A percentile compares a stretch with the other conserved stretches of the same genome.
Evolutionary conservation across 2,797 vertebrate species (phyloP).

Genomic region (Alectoris magna): DNA sequence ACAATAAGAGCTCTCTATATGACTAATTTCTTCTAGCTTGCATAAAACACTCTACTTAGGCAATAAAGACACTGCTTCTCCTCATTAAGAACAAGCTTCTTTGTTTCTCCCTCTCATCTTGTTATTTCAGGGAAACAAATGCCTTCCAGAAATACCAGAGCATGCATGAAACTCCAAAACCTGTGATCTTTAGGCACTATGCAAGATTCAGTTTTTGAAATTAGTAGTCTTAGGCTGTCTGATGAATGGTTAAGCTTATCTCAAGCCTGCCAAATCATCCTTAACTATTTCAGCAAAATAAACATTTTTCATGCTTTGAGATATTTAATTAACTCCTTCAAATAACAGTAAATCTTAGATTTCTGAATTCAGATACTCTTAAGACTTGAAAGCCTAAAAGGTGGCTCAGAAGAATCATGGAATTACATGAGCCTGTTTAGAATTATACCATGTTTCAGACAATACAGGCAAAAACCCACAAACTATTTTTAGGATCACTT

Average conservation of each 20-base stretch:
- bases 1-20: background rate
- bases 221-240: too few species aligned
- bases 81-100: background rate
- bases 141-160: background rate
- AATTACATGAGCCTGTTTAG: constrained; percentile 1
- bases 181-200: background rate
- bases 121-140: background rate
- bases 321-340: background rate
- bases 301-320: background rate
- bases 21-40: background rate
- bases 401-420: background rate
- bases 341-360: background rate
- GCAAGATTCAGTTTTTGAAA: background rate
- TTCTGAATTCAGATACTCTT: background rate
- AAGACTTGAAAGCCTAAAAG: background rate
- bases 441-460: background rate
- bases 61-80: background rate
- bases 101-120: background rate
- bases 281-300: background rate
- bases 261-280: background rate
- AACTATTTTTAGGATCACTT: background rate
- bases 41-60: background rate
- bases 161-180: background rate
- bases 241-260: background rate
- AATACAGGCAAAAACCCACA: background rate